Base-by-base conservation (phyloP, 1,140 invertebrate species). In the Metopolophium dirhodum region DNA sequence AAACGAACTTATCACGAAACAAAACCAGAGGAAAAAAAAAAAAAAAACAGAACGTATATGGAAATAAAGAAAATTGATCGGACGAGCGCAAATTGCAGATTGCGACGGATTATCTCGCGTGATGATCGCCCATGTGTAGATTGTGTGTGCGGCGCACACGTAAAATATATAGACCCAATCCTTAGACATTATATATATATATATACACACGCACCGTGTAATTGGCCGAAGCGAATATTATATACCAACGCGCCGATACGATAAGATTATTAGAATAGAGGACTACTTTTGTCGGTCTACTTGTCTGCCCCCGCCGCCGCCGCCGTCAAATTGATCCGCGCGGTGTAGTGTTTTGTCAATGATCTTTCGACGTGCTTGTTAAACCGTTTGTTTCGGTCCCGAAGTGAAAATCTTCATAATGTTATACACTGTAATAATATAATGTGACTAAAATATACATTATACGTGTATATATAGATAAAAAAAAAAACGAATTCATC, bases 331-430 rank as follows among this genome's bases (percentile, higher is more conserved):
- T 88, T 88, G 45, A n/a, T 7, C 45, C 45, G 22, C 35, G 37
- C 35, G 18, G 37, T 47, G 30, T 35, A 54, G 7, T 54, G 35
- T 61, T 77, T 77, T 91, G 90, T 91, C 90, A 91, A 91, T 82
- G 90, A 47, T 91, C 90, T 91, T 91, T 91, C 90, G 90, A 77
- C 45, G 90, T 91, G 90, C 90, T 91, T 91, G 90, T 90, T 90
- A 90, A 88, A 30, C 88, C 54, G 88, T 90, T 90, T 41, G 88
- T 90, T 90, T 90, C 88, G 88, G 68, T 77, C n/a, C 30, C 7
- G 35, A 89, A 89, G 37, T 47, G 85, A 87, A 87, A 49, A 87
- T 47, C 14, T 47, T 87, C 30, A 87, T 87, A 77, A n/a, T 35
- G 61, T n/a, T 77, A 77, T 77, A 77, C 45, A 87, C n/a, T 47